Evolutionary conservation across 37 sponge, comb jelly and placozoan genomes (phyloP).

Genomic region (Chondrosia reniformis): DNA sequence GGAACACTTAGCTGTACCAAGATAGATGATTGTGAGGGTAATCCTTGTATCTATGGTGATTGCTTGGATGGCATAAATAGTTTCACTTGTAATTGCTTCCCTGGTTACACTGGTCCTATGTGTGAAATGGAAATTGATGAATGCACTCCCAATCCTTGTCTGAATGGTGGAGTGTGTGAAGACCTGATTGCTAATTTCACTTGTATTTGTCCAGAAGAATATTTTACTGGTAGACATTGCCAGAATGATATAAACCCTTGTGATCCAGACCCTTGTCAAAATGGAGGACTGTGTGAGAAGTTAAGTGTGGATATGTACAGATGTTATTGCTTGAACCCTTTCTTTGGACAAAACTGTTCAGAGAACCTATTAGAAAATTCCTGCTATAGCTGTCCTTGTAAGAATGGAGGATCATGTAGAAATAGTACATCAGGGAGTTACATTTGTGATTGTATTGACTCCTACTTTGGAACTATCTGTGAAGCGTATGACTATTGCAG

Average conservation of each 20-base stretch:
- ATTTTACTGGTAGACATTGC: slow-evolving; percentile 18
- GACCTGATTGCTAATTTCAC: slow-evolving; percentile 8
- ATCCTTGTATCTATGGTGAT: slow-evolving; percentile 42
- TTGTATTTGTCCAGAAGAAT: not conserved
- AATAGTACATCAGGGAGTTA: not conserved
- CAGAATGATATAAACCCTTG: not conserved
- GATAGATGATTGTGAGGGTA: slow-evolving; percentile 49
- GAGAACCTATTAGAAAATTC: slow-evolving; percentile 13
- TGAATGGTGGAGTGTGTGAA: slow-evolving; percentile 20
- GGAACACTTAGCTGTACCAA: slow-evolving; percentile 35
- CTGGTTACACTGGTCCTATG: slow-evolving; percentile 35
- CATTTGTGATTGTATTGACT: not conserved
- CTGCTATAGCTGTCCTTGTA: not conserved
- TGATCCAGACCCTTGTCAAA: slow-evolving; percentile 38
- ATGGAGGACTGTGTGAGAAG: slow-evolving; percentile 51
- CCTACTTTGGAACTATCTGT: not conserved
- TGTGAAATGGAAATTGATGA: slow-evolving; percentile 29
- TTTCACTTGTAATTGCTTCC: not conserved
- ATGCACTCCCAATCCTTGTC: slow-evolving; percentile 15
- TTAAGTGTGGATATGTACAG: not conserved
- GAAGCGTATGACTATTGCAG: slow-evolving; percentile 7
- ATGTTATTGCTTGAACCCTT: not conserved
- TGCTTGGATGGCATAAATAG: slow-evolving; percentile 33
- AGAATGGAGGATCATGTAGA: slow-evolving; percentile 14
- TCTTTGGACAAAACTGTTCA: not conserved